Evolutionary conservation across 2,888 invertebrate species (phyloP).

Genomic region (Chrysina gloriosa): DNA sequence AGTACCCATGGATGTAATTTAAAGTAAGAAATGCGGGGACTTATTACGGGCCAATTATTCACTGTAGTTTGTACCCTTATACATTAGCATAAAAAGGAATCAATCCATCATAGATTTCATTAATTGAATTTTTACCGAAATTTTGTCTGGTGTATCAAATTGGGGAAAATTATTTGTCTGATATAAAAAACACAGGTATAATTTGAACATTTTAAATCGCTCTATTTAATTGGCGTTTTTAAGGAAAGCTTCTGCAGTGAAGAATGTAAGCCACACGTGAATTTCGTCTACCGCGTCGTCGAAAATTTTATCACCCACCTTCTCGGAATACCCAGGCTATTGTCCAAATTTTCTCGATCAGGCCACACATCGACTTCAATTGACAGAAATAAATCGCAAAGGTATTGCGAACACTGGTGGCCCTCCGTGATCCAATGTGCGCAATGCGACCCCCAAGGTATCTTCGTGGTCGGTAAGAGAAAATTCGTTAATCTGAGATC

Average conservation of each 20-base stretch:
- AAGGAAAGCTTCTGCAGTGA: background rate
- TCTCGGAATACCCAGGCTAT: conserved; percentile 47
- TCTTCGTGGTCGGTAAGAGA: background rate
- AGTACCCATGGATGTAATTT: no score
- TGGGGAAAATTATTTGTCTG: background rate
- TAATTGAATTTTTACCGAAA: no score
- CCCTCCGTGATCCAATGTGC: conserved; percentile 42
- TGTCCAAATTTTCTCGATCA: conserved; percentile 47
- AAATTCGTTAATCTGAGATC: background rate
- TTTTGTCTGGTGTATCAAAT: no score
- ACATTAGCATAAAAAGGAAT: no score
- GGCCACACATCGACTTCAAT: conserved; percentile 45
- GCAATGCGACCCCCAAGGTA: conserved; percentile 36
- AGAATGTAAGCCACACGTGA: conserved; percentile 20
- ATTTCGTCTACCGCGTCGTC: conserved; percentile 39
- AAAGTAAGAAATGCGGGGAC: no score
- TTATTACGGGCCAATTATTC: no score
- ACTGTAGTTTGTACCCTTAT: no score
- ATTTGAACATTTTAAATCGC: background rate
- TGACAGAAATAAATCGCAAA: conserved; percentile 45
- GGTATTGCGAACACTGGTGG: conserved; percentile 43
- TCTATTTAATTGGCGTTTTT: conserved; percentile 32
- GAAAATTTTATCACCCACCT: conserved; percentile 47
- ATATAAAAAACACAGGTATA: background rate
- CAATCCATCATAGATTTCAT: no score